A percentile compares a stretch with the other conserved stretches of the same genome.
These are phyloP conservation scores for Bibio marci DNA, from an alignment of 2,888 invertebrate genomes.

Conservation along the genomic window DNA sequence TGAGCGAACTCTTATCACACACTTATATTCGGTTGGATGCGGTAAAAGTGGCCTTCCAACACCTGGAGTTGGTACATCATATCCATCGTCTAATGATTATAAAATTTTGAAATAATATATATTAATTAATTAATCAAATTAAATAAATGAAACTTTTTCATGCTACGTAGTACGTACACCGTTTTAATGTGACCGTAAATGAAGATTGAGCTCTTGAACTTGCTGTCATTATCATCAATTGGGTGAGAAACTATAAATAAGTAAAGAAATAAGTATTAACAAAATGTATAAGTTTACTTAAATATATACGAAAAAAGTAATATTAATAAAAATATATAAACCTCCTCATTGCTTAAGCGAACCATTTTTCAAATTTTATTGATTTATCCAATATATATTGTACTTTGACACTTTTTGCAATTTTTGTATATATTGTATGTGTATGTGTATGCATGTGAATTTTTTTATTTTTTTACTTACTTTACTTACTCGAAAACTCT, in stretches of 20 bases:
- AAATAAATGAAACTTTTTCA: no score
- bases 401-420: no score
- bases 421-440: no score
- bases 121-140: no score
- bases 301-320: no score
- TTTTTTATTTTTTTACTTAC: no score
- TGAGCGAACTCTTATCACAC: constrained; percentile 69
- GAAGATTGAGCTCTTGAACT: constrained; percentile 64
- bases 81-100: constrained; percentile 54
- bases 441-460: no score
- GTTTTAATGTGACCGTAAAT: constrained; percentile 79
- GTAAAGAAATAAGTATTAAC: no score
- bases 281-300: no score
- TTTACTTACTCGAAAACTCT: no score
- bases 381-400: background rate
- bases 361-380: constrained; percentile 19
- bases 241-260: constrained; percentile 57
- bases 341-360: constrained; percentile 27
- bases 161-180: constrained; percentile 43
- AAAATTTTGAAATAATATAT: no score
- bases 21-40: constrained; percentile 52
- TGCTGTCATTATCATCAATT: constrained; percentile 73
- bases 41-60: constrained; percentile 44
- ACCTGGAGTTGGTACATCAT: constrained; percentile 55
- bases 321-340: constrained; percentile 14